Percentiles rank a stretch among this genome's conserved stretches.
Evolutionary conservation across 2,113 vertebrate species (phyloP).

Genomic region (Turdus rufiventris): DNA sequence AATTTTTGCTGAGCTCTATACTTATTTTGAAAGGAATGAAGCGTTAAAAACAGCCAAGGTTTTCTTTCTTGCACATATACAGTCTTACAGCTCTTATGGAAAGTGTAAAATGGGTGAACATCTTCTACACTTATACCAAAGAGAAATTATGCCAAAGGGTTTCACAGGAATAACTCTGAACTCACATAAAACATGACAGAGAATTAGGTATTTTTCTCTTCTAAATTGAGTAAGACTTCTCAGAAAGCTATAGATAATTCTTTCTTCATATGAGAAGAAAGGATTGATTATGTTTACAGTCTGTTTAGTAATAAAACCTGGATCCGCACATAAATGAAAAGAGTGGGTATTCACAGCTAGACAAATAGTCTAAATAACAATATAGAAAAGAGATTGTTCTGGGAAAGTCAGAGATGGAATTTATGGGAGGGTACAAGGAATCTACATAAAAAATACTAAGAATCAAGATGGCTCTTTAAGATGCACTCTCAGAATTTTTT

Average conservation of each 20-base stretch:
- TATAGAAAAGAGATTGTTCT: neutral
- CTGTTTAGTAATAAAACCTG: neutral
- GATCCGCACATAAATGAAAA: neutral
- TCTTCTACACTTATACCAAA: too few species aligned
- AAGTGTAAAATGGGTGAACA: constrained; percentile 35
- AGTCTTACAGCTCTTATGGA: neutral
- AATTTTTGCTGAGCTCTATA: constrained; percentile 26
- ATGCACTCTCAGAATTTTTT: neutral
- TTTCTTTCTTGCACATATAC: neutral
- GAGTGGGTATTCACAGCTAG: neutral
- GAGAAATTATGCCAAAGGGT: constrained; percentile 33
- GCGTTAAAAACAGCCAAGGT: neutral
- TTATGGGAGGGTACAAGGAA: neutral
- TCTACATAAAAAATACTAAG: neutral
- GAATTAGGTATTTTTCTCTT: neutral
- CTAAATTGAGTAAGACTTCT: neutral
- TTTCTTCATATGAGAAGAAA: constrained; percentile 1
- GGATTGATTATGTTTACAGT: neutral
- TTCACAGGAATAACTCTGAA: constrained; percentile 6
- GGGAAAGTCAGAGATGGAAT: neutral
- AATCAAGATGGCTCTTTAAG: neutral
- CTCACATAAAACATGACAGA: neutral
- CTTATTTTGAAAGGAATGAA: constrained; percentile 26
- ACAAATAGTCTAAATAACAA: neutral
- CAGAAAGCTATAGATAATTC: neutral